phyloP scores from a whole-genome alignment of 2,113 vertebrate species.

The Glaucomys volans region DNA sequence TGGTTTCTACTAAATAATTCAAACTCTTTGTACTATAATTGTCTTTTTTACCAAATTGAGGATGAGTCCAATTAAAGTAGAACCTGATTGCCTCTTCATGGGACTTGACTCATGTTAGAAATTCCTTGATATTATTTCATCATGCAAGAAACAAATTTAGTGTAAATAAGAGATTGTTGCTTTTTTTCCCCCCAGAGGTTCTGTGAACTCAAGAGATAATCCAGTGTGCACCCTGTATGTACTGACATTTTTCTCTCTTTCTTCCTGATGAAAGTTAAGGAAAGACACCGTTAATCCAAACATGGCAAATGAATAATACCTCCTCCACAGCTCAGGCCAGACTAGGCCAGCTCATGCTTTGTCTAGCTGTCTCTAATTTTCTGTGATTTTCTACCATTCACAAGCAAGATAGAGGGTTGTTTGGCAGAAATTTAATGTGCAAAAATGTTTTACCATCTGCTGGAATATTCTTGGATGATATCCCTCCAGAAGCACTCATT shows the following conservation, averaged over 20 bases:
- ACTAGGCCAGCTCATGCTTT: conserved; percentile 60
- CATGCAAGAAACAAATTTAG: not conserved
- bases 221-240: not conserved
- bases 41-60: conserved; percentile 9
- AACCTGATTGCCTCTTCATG: not conserved
- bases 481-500: conserved; percentile 66
- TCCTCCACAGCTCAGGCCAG: conserved; percentile 35
- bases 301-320: conserved; percentile 49
- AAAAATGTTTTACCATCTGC: conserved; percentile 78
- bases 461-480: conserved; percentile 71
- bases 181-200: not conserved
- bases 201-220: conserved; percentile 48
- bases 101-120: conserved; percentile 8
- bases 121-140: conserved; percentile 24
- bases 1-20: not conserved
- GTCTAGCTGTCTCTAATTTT: conserved; percentile 77
- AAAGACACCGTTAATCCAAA: conserved; percentile 53
- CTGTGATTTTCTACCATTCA: conserved; percentile 70
- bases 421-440: conserved; percentile 73
- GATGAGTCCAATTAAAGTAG: not conserved
- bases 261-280: conserved; percentile 3
- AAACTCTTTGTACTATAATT: conserved; percentile 33
- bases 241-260: not conserved
- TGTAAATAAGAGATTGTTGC: not conserved
- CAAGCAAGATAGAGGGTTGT: conserved; percentile 41